These are phyloP conservation scores for Aeoliscus strigatus DNA, from an alignment of 2,797 vertebrate species.

Conservation along the genomic window DNA sequence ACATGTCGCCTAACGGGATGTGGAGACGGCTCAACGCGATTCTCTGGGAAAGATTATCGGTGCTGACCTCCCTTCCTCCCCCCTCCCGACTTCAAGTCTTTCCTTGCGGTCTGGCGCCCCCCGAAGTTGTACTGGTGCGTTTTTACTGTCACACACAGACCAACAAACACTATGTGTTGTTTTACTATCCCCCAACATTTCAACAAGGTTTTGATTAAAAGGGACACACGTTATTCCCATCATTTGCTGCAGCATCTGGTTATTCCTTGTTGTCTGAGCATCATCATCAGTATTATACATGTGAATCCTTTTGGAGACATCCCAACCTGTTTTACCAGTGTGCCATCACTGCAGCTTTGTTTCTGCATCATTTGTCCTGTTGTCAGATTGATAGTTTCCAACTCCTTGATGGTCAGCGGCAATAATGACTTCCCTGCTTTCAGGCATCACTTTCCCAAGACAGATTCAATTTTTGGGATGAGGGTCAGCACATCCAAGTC, in stretches of 20 bases:
- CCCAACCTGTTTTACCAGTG: not conserved
- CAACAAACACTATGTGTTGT: slow-evolving; percentile 1
- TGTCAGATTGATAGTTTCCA: not conserved
- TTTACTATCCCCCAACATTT: not conserved
- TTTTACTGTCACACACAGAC: slow-evolving; percentile 16
- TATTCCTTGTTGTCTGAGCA: slow-evolving; percentile 1
- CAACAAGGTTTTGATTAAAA: not conserved
- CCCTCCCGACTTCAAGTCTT: slow-evolving; percentile 11
- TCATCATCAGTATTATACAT: slow-evolving; percentile 20
- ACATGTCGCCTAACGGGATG: slow-evolving; percentile 43
- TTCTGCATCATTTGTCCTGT: not conserved
- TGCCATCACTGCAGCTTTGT: not conserved
- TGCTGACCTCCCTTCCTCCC: slow-evolving; percentile 3
- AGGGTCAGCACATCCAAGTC: too few species aligned
- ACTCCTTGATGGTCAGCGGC: not conserved
- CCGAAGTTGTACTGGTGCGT: slow-evolving; percentile 44
- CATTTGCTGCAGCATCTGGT: not conserved
- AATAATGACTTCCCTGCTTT: too few species aligned
- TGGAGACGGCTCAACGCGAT: slow-evolving; percentile 32
- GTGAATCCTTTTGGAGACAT: slow-evolving; percentile 9
- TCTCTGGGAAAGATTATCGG: slow-evolving; percentile 17
- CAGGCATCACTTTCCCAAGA: too few species aligned
- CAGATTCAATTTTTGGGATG: too few species aligned
- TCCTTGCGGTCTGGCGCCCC: slow-evolving; percentile 68
- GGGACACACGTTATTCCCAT: not conserved